Evolutionary conservation across 2,113 vertebrate species (phyloP).

Genomic region (Chionodraco myersi): DNA sequence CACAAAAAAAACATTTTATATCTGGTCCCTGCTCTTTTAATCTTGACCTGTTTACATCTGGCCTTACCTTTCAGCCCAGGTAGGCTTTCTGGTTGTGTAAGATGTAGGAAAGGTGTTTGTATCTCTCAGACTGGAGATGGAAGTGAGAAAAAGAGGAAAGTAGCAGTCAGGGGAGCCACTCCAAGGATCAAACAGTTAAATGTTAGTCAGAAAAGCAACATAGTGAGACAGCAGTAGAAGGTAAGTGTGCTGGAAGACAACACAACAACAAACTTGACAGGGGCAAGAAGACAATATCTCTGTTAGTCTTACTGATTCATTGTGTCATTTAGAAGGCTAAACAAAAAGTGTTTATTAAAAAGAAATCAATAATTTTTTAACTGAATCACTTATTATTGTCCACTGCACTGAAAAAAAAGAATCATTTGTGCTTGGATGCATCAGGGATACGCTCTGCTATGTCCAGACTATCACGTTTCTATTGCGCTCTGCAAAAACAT

Average conservation of each 20-base stretch:
- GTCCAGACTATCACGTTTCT: conserved; percentile 27
- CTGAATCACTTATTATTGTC: conserved; percentile 31
- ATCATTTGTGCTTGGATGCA: neutral
- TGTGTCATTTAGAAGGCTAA: neutral
- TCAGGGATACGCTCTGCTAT: neutral
- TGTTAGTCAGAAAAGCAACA: conserved; percentile 59
- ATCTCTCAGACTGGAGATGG: conserved; percentile 81
- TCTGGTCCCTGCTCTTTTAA: neutral
- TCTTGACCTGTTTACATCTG: conserved; percentile 1
- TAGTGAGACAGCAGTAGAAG: conserved; percentile 23
- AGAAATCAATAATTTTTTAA: neutral
- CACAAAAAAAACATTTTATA: neutral
- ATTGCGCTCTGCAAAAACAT: conserved; percentile 23
- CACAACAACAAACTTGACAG: conserved; percentile 21
- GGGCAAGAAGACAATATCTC: conserved; percentile 20
- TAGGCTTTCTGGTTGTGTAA: conserved; percentile 80
- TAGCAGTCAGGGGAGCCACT: conserved; percentile 43
- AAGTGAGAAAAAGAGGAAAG: conserved; percentile 61
- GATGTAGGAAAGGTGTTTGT: conserved; percentile 74
- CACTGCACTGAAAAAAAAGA: neutral
- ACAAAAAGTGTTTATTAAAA: too few relatives aligned
- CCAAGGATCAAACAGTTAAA: conserved; percentile 38
- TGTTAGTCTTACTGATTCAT: neutral
- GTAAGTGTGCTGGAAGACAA: conserved; percentile 50
- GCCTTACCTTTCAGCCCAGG: conserved; percentile 85